phyloP scores from a whole-genome alignment of 2,888 invertebrate genomes.

The Lepidocyrtinus sp. region DNA sequence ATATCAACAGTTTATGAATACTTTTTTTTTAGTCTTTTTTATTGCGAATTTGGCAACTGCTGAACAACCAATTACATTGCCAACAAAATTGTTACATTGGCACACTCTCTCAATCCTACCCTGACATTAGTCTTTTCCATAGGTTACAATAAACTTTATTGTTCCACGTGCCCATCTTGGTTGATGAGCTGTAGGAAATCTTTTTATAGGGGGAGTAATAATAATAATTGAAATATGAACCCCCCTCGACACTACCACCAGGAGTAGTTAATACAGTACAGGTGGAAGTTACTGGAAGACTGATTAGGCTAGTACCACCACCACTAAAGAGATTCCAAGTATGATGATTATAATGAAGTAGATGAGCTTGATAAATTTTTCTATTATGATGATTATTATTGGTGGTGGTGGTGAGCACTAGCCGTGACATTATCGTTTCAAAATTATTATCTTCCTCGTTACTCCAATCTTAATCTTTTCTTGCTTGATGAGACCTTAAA shows the following conservation, averaged over 20 bases:
- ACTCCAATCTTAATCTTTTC: neutral
- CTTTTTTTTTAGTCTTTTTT: constrained; percentile 30
- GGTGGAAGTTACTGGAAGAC: too few relatives aligned
- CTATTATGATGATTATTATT: neutral
- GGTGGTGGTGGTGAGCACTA: neutral
- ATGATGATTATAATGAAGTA: neutral
- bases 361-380: neutral
- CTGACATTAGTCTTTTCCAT: neutral
- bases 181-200: neutral
- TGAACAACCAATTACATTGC: constrained; percentile 16
- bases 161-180: neutral
- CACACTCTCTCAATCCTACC: too few relatives aligned
- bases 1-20: constrained; percentile 19
- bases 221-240: too few relatives aligned
- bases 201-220: too few relatives aligned
- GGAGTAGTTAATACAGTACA: too few relatives aligned
- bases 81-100: neutral
- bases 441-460: neutral
- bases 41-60: constrained; percentile 44
- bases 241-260: too few relatives aligned
- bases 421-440: neutral
- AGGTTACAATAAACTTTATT: neutral
- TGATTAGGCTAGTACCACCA: too few relatives aligned
- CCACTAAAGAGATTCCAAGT: neutral
- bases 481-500: neutral